Evolutionary conservation across 2,113 vertebrate genomes (phyloP).

Genomic region (Sturnus vulgaris): DNA sequence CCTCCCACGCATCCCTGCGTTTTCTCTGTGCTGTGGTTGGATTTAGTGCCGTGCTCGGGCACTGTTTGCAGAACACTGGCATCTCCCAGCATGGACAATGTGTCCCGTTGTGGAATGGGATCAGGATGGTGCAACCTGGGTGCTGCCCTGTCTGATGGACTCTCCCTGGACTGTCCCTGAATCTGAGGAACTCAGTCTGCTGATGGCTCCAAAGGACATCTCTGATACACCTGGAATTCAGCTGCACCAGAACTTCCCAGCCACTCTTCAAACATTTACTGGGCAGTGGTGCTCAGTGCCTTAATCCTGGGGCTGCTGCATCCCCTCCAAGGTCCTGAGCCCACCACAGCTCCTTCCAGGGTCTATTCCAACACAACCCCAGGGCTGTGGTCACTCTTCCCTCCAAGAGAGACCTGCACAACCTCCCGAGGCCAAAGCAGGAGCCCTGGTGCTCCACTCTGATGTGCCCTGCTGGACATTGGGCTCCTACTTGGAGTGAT

Average conservation of each 20-base stretch:
- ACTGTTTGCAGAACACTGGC: background rate
- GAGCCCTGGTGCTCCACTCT: background rate
- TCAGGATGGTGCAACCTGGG: fast-evolving
- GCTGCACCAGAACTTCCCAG: fast-evolving
- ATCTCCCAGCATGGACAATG: fast-evolving
- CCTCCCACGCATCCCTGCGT: background rate
- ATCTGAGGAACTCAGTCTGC: background rate
- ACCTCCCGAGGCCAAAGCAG: fast-evolving
- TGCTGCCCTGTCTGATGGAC: background rate
- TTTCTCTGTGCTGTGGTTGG: background rate
- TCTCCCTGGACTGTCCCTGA: background rate
- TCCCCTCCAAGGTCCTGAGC: background rate
- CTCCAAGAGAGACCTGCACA: background rate
- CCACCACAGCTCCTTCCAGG: background rate
- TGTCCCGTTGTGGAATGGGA: fast-evolving
- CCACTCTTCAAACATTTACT: background rate
- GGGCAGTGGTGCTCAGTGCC: fast-evolving
- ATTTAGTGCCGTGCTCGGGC: fast-evolving
- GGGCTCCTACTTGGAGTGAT: background rate
- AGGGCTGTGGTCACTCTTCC: background rate
- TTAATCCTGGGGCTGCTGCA: background rate
- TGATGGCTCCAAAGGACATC: background rate
- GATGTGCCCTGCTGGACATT: fast-evolving
- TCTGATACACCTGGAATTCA: background rate
- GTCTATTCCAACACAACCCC: background rate